Percentiles rank a stretch among this genome's conserved stretches.
Evolutionary conservation across 2,888 invertebrate genomes (phyloP).

Genomic region (Yponomeuta sedellus): DNA sequence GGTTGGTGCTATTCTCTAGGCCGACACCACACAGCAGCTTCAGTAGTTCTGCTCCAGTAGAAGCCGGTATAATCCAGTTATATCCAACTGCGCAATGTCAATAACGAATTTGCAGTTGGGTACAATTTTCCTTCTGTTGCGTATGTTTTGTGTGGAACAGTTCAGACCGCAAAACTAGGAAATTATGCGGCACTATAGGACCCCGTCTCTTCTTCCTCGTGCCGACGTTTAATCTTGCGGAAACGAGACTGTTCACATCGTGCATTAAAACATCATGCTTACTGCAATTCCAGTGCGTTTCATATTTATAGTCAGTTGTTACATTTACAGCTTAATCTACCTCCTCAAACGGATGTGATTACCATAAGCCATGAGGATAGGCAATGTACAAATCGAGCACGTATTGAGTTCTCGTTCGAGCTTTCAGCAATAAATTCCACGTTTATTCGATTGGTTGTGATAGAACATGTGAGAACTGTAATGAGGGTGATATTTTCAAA

Average conservation of each 20-base stretch:
- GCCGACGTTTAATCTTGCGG: constrained; percentile 3
- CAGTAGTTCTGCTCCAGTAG: too few species aligned
- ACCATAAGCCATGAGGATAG: neutral
- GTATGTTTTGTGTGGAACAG: neutral
- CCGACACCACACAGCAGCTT: too few species aligned
- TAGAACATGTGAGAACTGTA: too few species aligned
- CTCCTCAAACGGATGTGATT: neutral
- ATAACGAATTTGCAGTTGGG: too few species aligned
- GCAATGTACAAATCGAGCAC: neutral
- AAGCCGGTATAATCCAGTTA: too few species aligned
- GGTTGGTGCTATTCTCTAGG: too few species aligned
- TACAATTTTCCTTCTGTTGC: neutral
- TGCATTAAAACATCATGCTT: constrained; percentile 11
- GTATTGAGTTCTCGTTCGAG: neutral
- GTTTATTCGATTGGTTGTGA: too few species aligned
- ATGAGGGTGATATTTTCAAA: too few species aligned
- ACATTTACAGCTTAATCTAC: constrained; percentile 2
- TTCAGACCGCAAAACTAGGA: constrained; percentile 19
- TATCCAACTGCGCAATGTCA: too few species aligned
- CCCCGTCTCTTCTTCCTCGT: constrained; percentile 17
- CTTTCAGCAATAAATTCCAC: too few species aligned
- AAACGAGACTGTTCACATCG: neutral
- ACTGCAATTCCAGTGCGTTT: neutral
- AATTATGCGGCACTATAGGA: constrained; percentile 13
- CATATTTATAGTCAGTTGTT: neutral